phyloP scores from a whole-genome alignment of 2,113 vertebrate genomes.

The Ictidomys tridecemlineatus region DNA sequence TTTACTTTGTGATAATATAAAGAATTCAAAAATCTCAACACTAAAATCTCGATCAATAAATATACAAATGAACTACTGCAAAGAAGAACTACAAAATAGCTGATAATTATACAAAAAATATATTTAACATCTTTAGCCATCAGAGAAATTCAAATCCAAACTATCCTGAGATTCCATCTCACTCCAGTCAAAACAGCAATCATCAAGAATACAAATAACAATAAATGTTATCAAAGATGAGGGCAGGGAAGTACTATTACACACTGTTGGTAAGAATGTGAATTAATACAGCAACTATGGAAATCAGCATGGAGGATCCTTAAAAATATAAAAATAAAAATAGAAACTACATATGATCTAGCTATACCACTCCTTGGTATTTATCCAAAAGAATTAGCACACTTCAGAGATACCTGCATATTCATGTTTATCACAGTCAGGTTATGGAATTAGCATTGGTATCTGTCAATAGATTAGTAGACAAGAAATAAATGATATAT shows the following conservation, averaged over 20 bases:
- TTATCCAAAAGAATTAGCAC: background rate
- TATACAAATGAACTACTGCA: background rate
- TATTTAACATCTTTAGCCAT: background rate
- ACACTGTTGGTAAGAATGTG: background rate
- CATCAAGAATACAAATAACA: background rate
- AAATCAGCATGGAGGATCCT: background rate
- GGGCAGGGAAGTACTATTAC: background rate
- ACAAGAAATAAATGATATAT: background rate
- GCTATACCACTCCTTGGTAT: background rate
- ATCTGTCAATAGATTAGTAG: background rate
- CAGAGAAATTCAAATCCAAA: background rate
- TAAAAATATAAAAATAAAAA: background rate
- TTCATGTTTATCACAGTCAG: background rate
- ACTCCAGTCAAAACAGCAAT: background rate
- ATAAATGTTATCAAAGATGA: background rate
- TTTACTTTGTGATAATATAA: background rate
- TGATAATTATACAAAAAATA: background rate
- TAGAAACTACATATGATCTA: too few species aligned
- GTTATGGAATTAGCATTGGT: background rate
- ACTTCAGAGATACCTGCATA: background rate
- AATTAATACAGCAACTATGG: background rate
- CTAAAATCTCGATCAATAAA: background rate
- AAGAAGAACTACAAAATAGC: background rate
- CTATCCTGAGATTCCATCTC: background rate
- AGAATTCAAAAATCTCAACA: background rate